Conservation (phyloP, 1,140 invertebrate genomes). For the Drosophila hydei region DNA sequence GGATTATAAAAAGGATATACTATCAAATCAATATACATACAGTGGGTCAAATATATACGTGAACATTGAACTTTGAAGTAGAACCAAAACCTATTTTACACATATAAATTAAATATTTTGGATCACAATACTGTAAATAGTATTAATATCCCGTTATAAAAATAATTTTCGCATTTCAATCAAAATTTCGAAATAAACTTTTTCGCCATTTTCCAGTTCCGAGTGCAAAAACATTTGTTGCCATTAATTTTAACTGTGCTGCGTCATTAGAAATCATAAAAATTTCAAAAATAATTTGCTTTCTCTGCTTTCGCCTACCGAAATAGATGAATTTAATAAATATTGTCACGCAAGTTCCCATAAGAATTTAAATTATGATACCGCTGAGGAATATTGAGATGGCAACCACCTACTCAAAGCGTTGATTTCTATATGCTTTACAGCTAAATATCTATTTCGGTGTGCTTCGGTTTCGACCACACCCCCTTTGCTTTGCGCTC, state of each 20-base stretch:
- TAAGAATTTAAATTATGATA: constrained; percentile 76
- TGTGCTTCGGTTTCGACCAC: not conserved
- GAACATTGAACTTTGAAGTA: no score
- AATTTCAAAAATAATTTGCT: constrained; percentile 20
- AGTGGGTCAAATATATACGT: constrained; percentile 24
- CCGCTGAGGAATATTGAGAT: constrained; percentile 22
- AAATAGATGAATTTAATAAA: constrained; percentile 73
- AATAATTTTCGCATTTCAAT: constrained; percentile 2
- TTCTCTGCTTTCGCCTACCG: constrained; percentile 34
- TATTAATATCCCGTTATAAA: constrained; percentile 13
- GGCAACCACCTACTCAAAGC: constrained; percentile 38
- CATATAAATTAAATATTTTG: constrained; percentile 19
- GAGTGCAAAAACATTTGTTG: constrained; percentile 67
- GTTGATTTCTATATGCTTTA: constrained; percentile 1
- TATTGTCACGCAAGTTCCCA: constrained; percentile 60
- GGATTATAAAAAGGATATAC: constrained; percentile 49
- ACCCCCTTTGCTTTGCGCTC: constrained; percentile 15
- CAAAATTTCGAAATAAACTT: not conserved
- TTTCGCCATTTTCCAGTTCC: constrained; percentile 26
- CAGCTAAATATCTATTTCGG: not conserved
- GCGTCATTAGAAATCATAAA: constrained; percentile 46
- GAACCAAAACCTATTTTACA: no score
- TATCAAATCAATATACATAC: constrained; percentile 5
- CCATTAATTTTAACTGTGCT: constrained; percentile 67
- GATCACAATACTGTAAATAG: not conserved